phyloP scores from a whole-genome alignment of 2,113 vertebrate genomes.

The Archilochus colubris region DNA sequence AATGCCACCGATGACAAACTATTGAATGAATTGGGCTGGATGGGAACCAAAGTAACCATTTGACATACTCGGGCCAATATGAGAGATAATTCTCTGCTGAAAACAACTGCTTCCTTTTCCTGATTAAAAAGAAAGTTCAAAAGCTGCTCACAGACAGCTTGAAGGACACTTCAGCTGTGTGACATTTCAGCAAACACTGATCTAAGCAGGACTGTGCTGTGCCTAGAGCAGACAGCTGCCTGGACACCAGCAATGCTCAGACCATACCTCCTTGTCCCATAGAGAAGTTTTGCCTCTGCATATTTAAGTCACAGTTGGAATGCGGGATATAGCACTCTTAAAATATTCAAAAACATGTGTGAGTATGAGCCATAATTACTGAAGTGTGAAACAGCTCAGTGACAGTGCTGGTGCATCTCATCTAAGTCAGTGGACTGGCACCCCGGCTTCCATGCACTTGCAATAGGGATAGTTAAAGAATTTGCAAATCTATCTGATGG shows the following conservation, averaged over 20 bases:
- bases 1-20: conserved; percentile 29
- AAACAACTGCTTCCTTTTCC: conserved; percentile 29
- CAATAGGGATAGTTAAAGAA: neutral
- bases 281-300: neutral
- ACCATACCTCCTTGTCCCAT: neutral
- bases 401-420: fast-evolving
- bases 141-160: conserved; percentile 1
- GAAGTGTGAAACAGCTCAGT: neutral
- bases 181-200: neutral
- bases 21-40: conserved; percentile 48
- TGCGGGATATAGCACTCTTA: fast-evolving
- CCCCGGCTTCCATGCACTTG: neutral
- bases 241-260: neutral
- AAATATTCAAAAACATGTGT: neutral
- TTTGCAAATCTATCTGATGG: neutral
- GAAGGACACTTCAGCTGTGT: neutral
- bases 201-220: neutral
- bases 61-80: neutral
- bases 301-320: neutral
- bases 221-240: neutral
- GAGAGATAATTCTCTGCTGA: conserved; percentile 34
- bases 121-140: neutral
- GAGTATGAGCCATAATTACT: neutral
- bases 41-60: conserved; percentile 26
- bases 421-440: neutral